Conservation (phyloP, 2,113 vertebrate species). For the Melanocharis versteri region DNA sequence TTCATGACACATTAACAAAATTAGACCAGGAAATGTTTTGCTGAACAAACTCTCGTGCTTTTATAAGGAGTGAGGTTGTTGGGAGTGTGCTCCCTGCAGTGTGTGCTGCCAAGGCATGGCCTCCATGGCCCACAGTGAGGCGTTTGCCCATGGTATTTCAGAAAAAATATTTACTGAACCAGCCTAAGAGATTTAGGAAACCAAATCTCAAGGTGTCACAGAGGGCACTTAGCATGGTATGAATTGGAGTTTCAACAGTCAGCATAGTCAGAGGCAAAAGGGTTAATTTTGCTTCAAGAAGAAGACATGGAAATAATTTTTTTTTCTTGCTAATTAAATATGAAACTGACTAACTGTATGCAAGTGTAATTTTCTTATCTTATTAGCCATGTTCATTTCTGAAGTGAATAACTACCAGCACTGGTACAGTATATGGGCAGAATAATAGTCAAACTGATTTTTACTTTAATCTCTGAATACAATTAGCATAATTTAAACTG, state of each 20-base stretch:
- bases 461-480: constrained; percentile 74
- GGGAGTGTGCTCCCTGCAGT: neutral
- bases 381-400: constrained; percentile 74
- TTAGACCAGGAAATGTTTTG: neutral
- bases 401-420: constrained; percentile 70
- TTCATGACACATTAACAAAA: constrained; percentile 2
- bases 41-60: neutral
- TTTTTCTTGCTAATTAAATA: constrained; percentile 61
- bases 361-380: constrained; percentile 75
- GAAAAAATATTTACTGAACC: neutral
- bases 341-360: constrained; percentile 61
- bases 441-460: constrained; percentile 72
- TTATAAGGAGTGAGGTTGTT: neutral
- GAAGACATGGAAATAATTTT: constrained; percentile 44
- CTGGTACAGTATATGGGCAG: constrained; percentile 59
- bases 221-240: neutral
- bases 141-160: neutral
- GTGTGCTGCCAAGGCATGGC: neutral
- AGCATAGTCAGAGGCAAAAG: neutral
- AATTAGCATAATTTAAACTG: constrained; percentile 77
- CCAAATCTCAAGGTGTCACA: neutral
- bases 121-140: accelerated
- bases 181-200: neutral
- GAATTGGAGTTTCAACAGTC: neutral
- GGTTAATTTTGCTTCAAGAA: constrained; percentile 52